Base-by-base conservation (phyloP, 2,113 vertebrate genomes). In the Struthidea cinerea region DNA sequence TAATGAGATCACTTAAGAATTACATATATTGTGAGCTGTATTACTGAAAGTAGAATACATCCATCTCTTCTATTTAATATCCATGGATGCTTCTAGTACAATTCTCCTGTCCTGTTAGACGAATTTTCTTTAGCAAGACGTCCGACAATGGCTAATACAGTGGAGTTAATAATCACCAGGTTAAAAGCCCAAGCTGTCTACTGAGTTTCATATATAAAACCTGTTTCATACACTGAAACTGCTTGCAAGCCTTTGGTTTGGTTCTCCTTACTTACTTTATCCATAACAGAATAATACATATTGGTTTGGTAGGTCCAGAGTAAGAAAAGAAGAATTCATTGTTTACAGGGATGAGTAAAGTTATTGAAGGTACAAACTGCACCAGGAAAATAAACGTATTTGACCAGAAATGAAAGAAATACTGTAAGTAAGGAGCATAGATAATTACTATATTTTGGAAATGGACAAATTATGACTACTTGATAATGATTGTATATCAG, bases 211-310 rank as follows among this genome's bases (percentile, higher is more conserved):
- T 30, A 2, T 44, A 44, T 49, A 14, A 79, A 71, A 28, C 12
- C 10, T 77, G 26, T 56, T 63, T 68, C n/a, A 18, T 41, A 27
- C 13, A 16, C 27, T 75, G 42, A 76, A 80, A 84, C 13, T 50
- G 9, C 23, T 76, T 19, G 37, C 19, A 68, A 50, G 59, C 5
- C 35, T 32, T 67, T 68, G 13, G 7, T 82, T 82, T 80, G 16
- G 11, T 61, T 86, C 26, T 76, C 3, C 37, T 76, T 57, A 26
- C 6, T 81, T 78, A 61, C 30, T 59, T 90, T 17, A 24, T 60
- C 52, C 8, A 0, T 47, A 60, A 37, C 16, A 37, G 30, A 73
- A n/a, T 32, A 85, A 30, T 55, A 63, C 0, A 0, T 52, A 22
- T 30, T 44, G 13, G 4, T 63, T 89, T 75, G n/a, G 32, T 35